Conservation (phyloP, 2,888 invertebrate genomes). For the Ophion costatus region DNA sequence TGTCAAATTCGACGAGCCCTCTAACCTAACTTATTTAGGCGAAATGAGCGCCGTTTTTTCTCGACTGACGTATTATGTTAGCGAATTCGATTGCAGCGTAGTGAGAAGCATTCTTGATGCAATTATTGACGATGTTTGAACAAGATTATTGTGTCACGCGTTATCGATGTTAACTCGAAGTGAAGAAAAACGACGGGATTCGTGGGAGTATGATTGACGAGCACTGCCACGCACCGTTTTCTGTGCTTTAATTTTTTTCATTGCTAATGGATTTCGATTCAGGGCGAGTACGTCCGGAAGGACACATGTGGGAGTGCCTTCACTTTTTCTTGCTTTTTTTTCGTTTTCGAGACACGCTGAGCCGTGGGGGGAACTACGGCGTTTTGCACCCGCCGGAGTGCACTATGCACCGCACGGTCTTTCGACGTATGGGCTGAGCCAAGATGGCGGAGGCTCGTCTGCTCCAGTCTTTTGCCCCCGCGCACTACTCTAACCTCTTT, state of each 20-base stretch:
- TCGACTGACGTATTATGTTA: background rate
- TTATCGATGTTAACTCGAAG: too few relatives aligned
- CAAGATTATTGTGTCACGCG: too few relatives aligned
- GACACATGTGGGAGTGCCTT: background rate
- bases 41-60: background rate
- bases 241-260: background rate
- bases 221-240: background rate
- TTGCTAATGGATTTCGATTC: background rate
- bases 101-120: too few relatives aligned
- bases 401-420: constrained; percentile 51
- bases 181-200: too few relatives aligned
- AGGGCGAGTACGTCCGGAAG: background rate
- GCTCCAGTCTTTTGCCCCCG: constrained; percentile 41
- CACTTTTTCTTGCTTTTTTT: background rate
- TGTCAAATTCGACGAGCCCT: background rate
- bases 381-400: constrained; percentile 52
- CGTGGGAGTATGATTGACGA: too few relatives aligned
- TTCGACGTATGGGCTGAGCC: constrained; percentile 69
- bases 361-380: constrained; percentile 4
- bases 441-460: constrained; percentile 71
- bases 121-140: too few relatives aligned
- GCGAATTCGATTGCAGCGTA: background rate
- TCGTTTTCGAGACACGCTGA: constrained; percentile 1
- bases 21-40: background rate
- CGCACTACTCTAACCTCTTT: background rate